Evolutionary conservation across 2,113 vertebrate genomes (phyloP).

Genomic region (Rhipidura dahli): DNA sequence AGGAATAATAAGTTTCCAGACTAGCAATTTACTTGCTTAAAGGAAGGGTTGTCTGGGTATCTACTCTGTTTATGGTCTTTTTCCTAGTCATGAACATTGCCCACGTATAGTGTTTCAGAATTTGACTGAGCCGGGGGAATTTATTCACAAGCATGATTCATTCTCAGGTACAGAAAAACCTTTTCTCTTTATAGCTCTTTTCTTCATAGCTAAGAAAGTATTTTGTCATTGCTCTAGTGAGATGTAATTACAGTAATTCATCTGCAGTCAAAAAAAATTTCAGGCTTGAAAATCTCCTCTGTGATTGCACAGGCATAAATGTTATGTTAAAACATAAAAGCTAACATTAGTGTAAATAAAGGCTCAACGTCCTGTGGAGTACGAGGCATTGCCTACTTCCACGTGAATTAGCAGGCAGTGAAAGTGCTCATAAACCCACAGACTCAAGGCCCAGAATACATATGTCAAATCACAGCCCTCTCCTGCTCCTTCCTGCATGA

Average conservation of each 20-base stretch:
- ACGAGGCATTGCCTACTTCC: background rate
- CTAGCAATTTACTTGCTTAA: slow-evolving; percentile 17
- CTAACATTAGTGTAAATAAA: slow-evolving; percentile 23
- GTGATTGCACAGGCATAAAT: slow-evolving; percentile 5
- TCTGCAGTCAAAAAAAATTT: slow-evolving; percentile 11
- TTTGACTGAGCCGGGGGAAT: background rate
- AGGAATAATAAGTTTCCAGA: background rate
- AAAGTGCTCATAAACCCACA: background rate
- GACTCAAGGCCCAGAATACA: background rate
- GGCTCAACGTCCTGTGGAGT: background rate
- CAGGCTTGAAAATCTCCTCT: slow-evolving; percentile 16
- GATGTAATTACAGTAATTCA: slow-evolving; percentile 34
- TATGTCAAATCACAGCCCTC: background rate
- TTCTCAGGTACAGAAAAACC: background rate
- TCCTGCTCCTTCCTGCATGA: background rate
- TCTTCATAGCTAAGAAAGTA: background rate
- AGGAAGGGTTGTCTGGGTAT: background rate
- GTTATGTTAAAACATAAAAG: slow-evolving; percentile 16
- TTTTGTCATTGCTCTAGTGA: slow-evolving; percentile 7
- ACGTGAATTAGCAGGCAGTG: background rate
- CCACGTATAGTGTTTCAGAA: background rate
- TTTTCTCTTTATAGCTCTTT: background rate
- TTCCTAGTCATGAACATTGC: background rate
- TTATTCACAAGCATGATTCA: background rate
- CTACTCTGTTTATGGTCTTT: background rate